These are phyloP conservation scores for Drosophila bocqueti DNA, from an alignment of 1,140 invertebrate genomes.

Conservation along the genomic window DNA sequence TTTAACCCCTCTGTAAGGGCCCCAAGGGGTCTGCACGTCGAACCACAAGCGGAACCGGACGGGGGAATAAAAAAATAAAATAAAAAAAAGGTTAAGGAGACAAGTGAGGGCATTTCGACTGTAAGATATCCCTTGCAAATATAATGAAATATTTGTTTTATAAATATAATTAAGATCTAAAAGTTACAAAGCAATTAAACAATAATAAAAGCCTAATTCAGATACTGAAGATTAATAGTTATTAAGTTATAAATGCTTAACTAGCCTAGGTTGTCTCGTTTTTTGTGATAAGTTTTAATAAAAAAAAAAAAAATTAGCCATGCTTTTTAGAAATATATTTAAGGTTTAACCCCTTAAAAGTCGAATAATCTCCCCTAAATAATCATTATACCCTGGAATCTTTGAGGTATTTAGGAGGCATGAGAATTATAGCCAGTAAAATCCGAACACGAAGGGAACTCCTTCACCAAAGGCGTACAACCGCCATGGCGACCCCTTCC, in stretches of 20 bases:
- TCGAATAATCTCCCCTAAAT: not conserved
- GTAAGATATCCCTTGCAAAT: not conserved
- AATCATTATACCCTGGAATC: not conserved
- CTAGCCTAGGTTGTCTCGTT: too few relatives aligned
- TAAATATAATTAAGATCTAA: not conserved
- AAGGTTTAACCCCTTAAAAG: not conserved
- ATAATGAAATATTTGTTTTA: not conserved
- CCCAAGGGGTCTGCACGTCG: not conserved
- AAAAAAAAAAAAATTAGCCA: too few relatives aligned
- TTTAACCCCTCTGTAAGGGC: not conserved
- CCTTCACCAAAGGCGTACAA: constrained; percentile 46
- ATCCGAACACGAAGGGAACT: constrained; percentile 46
- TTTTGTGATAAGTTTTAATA: too few relatives aligned
- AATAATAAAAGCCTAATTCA: too few relatives aligned
- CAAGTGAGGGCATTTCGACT: not conserved
- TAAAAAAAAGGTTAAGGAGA: not conserved
- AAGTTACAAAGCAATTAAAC: not conserved
- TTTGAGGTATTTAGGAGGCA: not conserved
- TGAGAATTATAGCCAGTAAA: constrained; percentile 16
- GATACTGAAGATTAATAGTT: too few relatives aligned
- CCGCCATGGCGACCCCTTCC: constrained; percentile 2
- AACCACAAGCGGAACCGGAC: not conserved
- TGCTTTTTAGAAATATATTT: not conserved
- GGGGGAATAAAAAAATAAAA: not conserved
- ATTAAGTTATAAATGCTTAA: too few relatives aligned